Conservation (phyloP, 2,797 vertebrate species). For the Arnoldichthys spilopterus region DNA sequence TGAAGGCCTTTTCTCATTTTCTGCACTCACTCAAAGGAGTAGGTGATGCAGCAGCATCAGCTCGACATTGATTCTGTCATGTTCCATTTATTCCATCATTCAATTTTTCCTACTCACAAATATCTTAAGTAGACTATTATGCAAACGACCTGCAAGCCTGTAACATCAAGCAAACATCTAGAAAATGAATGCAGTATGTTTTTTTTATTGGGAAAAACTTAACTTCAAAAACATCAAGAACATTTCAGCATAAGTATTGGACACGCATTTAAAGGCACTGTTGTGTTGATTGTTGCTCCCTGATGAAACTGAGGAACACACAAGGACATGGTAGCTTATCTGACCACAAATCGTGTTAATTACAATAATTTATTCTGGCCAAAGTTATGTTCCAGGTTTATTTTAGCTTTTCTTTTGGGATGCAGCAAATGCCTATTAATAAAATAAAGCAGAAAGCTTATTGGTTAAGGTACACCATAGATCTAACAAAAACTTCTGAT, state of each 20-base stretch:
- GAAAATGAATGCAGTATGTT: not conserved
- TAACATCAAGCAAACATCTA: constrained; percentile 4
- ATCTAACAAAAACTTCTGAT: too few relatives aligned
- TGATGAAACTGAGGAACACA: not conserved
- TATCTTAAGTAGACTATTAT: constrained; percentile 37
- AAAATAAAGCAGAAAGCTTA: too few relatives aligned
- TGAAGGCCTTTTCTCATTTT: constrained; percentile 78
- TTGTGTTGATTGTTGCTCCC: too few relatives aligned
- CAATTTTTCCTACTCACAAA: constrained; percentile 58
- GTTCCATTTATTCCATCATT: constrained; percentile 68
- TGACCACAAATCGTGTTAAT: too few relatives aligned
- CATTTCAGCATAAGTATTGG: too few relatives aligned
- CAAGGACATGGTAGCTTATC: not conserved
- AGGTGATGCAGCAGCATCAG: constrained; percentile 80
- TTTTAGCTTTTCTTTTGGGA: too few relatives aligned
- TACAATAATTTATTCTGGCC: too few relatives aligned
- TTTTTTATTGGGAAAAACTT: too few relatives aligned
- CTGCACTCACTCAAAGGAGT: constrained; percentile 73
- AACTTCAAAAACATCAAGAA: too few relatives aligned
- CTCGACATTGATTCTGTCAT: constrained; percentile 69
- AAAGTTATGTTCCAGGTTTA: too few relatives aligned
- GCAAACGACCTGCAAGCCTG: constrained; percentile 41
- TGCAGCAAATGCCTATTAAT: too few relatives aligned
- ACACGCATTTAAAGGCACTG: not conserved
- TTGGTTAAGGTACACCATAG: too few relatives aligned